These are phyloP conservation scores for Corvus moneduloides DNA, from an alignment of 2,113 vertebrate species.

Conservation along the genomic window DNA sequence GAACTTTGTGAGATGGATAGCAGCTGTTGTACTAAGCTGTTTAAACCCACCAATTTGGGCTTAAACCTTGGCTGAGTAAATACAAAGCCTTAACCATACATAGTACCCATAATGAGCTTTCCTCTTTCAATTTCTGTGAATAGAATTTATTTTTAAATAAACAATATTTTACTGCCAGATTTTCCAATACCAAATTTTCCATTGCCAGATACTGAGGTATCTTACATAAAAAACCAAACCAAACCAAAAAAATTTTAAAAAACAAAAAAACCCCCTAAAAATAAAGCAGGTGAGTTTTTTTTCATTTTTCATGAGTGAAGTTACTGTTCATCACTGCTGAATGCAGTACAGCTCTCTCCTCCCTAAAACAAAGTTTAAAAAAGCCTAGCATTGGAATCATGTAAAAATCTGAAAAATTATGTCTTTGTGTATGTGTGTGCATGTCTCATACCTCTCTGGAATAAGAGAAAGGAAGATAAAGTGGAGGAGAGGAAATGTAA, in stretches of 20 bases:
- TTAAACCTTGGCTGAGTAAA: conserved; percentile 5
- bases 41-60: conserved; percentile 17
- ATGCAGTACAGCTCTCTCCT: background rate
- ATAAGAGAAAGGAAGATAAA: background rate
- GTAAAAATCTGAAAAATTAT: background rate
- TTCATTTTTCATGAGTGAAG: background rate
- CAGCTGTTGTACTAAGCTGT: conserved; percentile 22
- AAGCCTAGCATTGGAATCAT: background rate
- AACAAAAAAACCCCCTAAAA: background rate
- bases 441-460: background rate
- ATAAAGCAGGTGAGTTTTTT: background rate
- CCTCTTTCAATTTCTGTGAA: background rate
- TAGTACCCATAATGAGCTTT: background rate
- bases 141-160: conserved; percentile 1
- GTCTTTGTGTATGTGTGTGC: background rate
- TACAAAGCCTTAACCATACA: background rate
- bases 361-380: background rate
- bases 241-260: background rate
- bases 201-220: background rate
- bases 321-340: background rate
- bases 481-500: background rate
- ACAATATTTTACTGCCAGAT: background rate
- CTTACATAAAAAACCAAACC: background rate
- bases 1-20: background rate
- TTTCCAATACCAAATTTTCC: background rate